Evolutionary conservation across 1,140 invertebrate genomes (phyloP).

Genomic region (Heliconius congener): DNA sequence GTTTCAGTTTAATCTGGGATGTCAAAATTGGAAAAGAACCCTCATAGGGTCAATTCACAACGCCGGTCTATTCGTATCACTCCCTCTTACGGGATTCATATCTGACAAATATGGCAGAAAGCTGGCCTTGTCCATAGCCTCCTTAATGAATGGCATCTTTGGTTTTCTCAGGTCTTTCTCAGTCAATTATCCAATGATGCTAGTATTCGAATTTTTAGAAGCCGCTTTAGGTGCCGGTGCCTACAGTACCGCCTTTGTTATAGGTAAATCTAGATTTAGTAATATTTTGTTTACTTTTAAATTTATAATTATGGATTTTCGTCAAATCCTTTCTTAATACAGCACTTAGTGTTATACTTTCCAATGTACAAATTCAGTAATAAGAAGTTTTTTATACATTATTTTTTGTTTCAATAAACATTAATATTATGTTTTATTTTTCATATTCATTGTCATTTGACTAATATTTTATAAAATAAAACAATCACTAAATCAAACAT

Average conservation of each 20-base stretch:
- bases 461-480: not conserved
- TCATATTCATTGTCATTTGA: not conserved
- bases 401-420: too few relatives aligned
- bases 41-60: slow-evolving; percentile 84
- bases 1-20: slow-evolving; percentile 63
- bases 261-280: slow-evolving; percentile 74
- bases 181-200: slow-evolving; percentile 83
- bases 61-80: slow-evolving; percentile 85
- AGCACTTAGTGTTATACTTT: too few relatives aligned
- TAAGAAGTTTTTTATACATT: too few relatives aligned
- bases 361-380: too few relatives aligned
- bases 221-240: slow-evolving; percentile 83
- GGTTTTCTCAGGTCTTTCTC: slow-evolving; percentile 85
- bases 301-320: too few relatives aligned
- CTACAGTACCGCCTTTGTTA: slow-evolving; percentile 84
- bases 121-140: slow-evolving; percentile 82
- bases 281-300: not conserved
- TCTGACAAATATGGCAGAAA: slow-evolving; percentile 85
- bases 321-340: too few relatives aligned
- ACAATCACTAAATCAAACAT: not conserved
- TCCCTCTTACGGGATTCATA: slow-evolving; percentile 85
- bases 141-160: slow-evolving; percentile 81
- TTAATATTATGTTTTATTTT: too few relatives aligned
- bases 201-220: slow-evolving; percentile 85
- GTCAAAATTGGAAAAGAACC: slow-evolving; percentile 84